A percentile compares a stretch with the other conserved stretches of the same genome.
phyloP scores from a whole-genome alignment of 2,888 invertebrate species.

The Cerastis rubricosa region DNA sequence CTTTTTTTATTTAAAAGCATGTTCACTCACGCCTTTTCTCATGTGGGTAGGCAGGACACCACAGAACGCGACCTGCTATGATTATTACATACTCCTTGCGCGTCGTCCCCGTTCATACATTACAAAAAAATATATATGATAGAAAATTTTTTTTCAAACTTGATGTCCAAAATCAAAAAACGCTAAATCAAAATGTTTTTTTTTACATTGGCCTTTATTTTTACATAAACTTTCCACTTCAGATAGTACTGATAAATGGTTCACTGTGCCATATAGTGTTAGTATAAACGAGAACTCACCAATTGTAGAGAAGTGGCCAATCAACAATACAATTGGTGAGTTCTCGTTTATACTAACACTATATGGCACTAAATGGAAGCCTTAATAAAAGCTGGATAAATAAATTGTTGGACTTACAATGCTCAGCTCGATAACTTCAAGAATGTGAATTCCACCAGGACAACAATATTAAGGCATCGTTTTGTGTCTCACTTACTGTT shows the following conservation, averaged over 20 bases:
- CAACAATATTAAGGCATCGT: background rate
- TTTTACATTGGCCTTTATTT: too few species aligned
- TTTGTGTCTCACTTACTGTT: background rate
- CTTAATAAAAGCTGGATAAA: background rate
- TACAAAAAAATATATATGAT: background rate
- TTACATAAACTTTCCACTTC: slow-evolving; percentile 2
- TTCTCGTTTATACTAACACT: background rate
- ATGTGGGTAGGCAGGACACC: background rate
- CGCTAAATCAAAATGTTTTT: too few species aligned
- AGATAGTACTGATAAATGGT: background rate
- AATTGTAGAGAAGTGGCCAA: background rate
- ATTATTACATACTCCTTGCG: background rate
- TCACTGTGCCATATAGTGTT: background rate
- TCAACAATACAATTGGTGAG: background rate
- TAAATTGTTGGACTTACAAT: background rate
- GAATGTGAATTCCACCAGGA: background rate
- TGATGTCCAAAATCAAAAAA: too few species aligned
- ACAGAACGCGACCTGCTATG: too few species aligned
- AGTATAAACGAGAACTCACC: background rate
- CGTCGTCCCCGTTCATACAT: background rate
- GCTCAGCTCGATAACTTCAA: background rate
- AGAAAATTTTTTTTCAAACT: background rate
- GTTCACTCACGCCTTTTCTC: background rate
- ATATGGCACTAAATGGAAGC: background rate
- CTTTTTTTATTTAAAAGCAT: background rate